Conservation (phyloP, 2,113 vertebrate species). For the Piaya cayana region DNA sequence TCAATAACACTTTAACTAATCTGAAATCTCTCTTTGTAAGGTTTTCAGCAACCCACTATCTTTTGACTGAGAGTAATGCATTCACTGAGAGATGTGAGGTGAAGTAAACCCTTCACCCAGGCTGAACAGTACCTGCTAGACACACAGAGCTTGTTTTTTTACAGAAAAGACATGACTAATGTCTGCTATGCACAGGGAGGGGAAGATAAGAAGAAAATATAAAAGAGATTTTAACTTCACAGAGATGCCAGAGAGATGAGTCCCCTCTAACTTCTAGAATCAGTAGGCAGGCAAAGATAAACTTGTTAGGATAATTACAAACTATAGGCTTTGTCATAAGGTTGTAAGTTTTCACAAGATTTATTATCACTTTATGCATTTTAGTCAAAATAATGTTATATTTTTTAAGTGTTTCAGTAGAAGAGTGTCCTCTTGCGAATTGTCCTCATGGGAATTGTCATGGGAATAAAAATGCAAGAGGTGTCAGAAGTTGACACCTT, state of each 20-base stretch:
- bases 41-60: neutral
- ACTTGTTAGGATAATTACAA: neutral
- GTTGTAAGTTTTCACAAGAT: neutral
- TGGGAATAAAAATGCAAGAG: neutral
- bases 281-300: neutral
- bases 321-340: neutral
- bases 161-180: neutral
- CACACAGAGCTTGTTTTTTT: neutral
- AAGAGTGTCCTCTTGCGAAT: neutral
- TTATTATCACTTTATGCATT: neutral
- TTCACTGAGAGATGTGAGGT: neutral
- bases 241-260: neutral
- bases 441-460: neutral
- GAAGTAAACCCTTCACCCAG: neutral
- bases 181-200: neutral
- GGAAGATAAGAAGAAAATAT: neutral
- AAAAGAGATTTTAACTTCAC: neutral
- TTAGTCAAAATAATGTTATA: neutral
- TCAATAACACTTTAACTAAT: neutral
- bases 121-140: neutral
- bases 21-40: neutral
- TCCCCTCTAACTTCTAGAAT: neutral
- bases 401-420: neutral
- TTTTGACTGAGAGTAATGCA: neutral
- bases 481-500: neutral